These are phyloP conservation scores for Dolichomitus sp. DNA, from an alignment of 2,888 invertebrate species.

Conservation along the genomic window DNA sequence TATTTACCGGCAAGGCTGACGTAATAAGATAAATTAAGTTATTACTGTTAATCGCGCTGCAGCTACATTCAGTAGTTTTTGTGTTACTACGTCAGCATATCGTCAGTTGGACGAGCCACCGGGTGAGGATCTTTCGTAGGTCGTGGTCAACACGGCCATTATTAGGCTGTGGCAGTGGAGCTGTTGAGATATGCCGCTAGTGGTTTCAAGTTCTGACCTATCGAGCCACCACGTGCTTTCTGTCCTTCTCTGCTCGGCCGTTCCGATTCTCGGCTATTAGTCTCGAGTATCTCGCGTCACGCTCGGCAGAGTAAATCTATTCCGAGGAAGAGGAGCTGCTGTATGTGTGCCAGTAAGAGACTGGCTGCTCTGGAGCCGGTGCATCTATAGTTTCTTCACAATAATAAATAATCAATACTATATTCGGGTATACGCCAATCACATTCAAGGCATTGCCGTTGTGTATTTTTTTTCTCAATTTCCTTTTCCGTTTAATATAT, in stretches of 20 bases:
- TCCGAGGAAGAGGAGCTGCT: slow-evolving; percentile 57
- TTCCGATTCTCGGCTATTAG: slow-evolving; percentile 22
- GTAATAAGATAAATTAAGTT: background rate
- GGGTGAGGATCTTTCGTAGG: slow-evolving; percentile 37
- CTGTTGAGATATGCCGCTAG: background rate
- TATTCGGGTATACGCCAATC: background rate
- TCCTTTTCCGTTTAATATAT: background rate
- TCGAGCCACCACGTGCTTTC: slow-evolving; percentile 41
- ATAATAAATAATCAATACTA: background rate
- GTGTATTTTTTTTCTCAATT: background rate
- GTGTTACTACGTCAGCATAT: slow-evolving; percentile 1
- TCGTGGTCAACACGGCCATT: slow-evolving; percentile 57
- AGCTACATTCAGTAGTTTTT: background rate
- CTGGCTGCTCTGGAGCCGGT: background rate
- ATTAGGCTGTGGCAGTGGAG: slow-evolving; percentile 1
- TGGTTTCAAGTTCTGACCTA: slow-evolving; percentile 39
- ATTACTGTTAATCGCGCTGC: too few relatives aligned
- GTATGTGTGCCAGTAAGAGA: slow-evolving; percentile 31
- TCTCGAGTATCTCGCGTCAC: slow-evolving; percentile 60
- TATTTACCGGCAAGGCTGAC: background rate
- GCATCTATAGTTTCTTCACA: background rate
- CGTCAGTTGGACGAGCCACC: background rate
- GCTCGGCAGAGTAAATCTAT: slow-evolving; percentile 44
- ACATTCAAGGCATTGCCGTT: background rate
- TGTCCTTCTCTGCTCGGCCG: slow-evolving; percentile 24